phyloP scores from a whole-genome alignment of 2,113 vertebrate genomes.

The Rhagologus leucostigma region DNA sequence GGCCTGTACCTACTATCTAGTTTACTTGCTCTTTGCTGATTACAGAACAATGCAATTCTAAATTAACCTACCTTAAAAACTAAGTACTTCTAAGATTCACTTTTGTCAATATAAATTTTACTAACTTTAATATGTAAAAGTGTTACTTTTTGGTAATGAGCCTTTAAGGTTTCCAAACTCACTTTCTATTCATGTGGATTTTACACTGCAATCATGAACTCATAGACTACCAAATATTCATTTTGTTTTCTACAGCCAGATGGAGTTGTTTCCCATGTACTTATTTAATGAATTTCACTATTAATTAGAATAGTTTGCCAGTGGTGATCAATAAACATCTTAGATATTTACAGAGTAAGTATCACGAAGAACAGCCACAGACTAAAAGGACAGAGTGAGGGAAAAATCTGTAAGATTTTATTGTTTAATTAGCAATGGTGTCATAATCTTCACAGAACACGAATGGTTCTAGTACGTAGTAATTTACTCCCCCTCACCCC shows the following conservation, averaged over 20 bases:
- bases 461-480: background rate
- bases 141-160: background rate
- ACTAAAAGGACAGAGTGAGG: background rate
- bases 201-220: background rate
- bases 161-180: background rate
- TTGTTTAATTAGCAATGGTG: background rate
- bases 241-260: conserved; percentile 3
- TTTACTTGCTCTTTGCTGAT: background rate
- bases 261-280: background rate
- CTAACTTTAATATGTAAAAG: background rate
- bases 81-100: background rate
- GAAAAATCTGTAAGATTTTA: background rate
- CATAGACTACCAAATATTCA: background rate
- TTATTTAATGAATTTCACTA: background rate
- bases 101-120: background rate
- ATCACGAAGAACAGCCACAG: background rate
- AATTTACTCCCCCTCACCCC: background rate
- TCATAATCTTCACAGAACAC: background rate
- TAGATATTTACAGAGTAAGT: background rate
- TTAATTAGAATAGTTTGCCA: background rate
- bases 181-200: background rate
- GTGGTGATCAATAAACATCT: background rate
- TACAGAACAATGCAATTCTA: background rate
- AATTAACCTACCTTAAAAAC: background rate
- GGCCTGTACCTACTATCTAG: background rate